Percentiles rank a stretch among this genome's conserved stretches.
Evolutionary conservation across 2,888 invertebrate species (phyloP).

Genomic region (Tetheella fluctuosa): DNA sequence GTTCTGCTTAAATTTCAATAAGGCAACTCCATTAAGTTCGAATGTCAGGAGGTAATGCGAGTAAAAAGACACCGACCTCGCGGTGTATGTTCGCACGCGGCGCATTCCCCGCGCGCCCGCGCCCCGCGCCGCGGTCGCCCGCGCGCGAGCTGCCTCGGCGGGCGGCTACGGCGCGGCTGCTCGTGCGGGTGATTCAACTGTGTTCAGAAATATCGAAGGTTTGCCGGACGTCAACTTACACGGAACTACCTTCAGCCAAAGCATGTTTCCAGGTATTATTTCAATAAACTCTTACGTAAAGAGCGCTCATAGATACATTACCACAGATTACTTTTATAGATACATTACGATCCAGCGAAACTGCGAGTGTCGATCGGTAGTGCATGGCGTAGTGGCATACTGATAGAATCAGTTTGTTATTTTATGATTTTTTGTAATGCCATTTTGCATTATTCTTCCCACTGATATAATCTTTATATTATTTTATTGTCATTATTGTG

Average conservation of each 20-base stretch:
- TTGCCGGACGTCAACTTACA: conserved; percentile 79
- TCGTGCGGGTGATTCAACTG: conserved; percentile 64
- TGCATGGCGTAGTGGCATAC: neutral
- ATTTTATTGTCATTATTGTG: neutral
- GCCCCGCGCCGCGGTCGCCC: neutral
- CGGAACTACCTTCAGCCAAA: conserved; percentile 79
- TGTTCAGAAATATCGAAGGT: conserved; percentile 81
- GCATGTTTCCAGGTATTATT: conserved; percentile 76
- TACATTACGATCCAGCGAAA: conserved; percentile 8
- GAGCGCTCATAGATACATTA: conserved; percentile 45
- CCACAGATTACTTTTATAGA: too few species aligned
- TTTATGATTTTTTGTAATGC: neutral
- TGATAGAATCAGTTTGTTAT: neutral
- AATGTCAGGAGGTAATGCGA: conserved; percentile 78
- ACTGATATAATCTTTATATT: neutral
- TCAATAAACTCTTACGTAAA: conserved; percentile 54
- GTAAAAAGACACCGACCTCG: conserved; percentile 79
- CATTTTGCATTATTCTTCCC: neutral
- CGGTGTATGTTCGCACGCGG: conserved; percentile 64
- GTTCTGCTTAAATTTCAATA: conserved; percentile 80
- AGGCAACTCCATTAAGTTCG: conserved; percentile 77
- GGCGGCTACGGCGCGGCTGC: too few species aligned
- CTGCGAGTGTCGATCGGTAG: conserved; percentile 10
- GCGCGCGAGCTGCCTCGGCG: conserved; percentile 12
- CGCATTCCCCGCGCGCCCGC: conserved; percentile 27